Evolutionary conservation across 2,797 vertebrate genomes (phyloP), one percentile per base, ranked within the genome.

Genomic region (Eupleurogrammus muticus): DNA sequence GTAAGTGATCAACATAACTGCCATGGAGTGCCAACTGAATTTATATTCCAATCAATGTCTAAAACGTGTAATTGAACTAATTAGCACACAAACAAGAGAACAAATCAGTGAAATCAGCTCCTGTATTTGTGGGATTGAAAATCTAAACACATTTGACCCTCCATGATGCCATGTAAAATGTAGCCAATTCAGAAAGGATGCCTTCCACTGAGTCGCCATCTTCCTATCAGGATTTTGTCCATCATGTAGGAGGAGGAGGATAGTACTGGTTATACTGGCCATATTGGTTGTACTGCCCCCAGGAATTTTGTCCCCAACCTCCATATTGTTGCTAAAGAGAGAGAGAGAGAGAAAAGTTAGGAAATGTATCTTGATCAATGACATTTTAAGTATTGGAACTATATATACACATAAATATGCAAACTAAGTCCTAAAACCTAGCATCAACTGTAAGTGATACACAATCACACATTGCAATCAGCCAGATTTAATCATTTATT

Each of bases 181-280:
- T 62, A 66, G 73, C 65, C 77, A 75, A 67, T 75, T 77, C 69
- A 77, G 74, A 78, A 68, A 52, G 73, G 77, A 76, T 74, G 84
- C 56, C 73, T 82, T 83, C 70, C 75, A 66, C 42, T 11, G 34
- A 70, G 77, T 79, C 75, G 81, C 76, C 49, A 62, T 81, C 64
- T 78, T 85, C 69, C 55, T 5, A 48, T 52, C 20, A 75, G 60
- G 57, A 42, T 67, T 49, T 7, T 19, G 46, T 63, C 54, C 49
- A 94, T 98, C 95, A 99, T 86, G 97, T 98, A 2, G 97, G 95
- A 70, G 97, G 95, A 58, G 96, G 95, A 0, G 97, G 96, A 82
- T 99, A 99, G 95, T 99, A 99, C 87, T 98, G 98, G 91, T 97
- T 98, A 2, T 99, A 99, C 71, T 93, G 92, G 75, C 60, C 88